A percentile compares a stretch with the other conserved stretches of the same genome.
Conservation (phyloP, 1,140 invertebrate species). For the Hylyphantes graminicola region DNA sequence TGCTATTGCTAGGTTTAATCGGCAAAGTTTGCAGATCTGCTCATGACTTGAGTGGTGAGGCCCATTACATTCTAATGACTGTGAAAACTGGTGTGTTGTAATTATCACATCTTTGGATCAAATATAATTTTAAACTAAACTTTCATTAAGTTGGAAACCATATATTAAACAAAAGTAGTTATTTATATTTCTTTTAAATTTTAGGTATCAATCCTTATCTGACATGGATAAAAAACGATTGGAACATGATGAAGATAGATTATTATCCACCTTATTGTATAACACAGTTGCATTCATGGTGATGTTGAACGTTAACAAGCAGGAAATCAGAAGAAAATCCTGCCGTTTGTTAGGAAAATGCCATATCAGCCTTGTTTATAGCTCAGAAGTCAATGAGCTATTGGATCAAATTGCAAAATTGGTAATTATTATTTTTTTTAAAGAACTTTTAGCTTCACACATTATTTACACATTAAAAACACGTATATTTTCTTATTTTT, state of each 20-base stretch:
- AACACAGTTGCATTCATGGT: constrained; percentile 97
- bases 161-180: not conserved
- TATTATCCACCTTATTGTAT: constrained; percentile 95
- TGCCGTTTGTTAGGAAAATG: constrained; percentile 91
- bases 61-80: too few relatives aligned
- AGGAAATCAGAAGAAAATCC: constrained; percentile 91
- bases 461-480: not conserved
- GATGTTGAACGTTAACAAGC: constrained; percentile 89
- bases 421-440: constrained; percentile 73
- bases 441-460: not conserved
- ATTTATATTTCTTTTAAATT: not conserved
- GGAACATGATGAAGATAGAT: constrained; percentile 97
- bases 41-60: too few relatives aligned
- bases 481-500: not conserved
- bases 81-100: too few relatives aligned
- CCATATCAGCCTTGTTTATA: constrained; percentile 97
- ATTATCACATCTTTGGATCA: too few relatives aligned
- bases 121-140: too few relatives aligned
- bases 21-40: too few relatives aligned
- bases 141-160: too few relatives aligned
- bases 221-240: constrained; percentile 86
- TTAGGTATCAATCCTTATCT: constrained; percentile 62
- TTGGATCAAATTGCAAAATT: constrained; percentile 94
- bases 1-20: too few relatives aligned
- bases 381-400: constrained; percentile 96